Evolutionary conservation across 2,113 vertebrate species (phyloP).

Genomic region (Electrona antarctica): DNA sequence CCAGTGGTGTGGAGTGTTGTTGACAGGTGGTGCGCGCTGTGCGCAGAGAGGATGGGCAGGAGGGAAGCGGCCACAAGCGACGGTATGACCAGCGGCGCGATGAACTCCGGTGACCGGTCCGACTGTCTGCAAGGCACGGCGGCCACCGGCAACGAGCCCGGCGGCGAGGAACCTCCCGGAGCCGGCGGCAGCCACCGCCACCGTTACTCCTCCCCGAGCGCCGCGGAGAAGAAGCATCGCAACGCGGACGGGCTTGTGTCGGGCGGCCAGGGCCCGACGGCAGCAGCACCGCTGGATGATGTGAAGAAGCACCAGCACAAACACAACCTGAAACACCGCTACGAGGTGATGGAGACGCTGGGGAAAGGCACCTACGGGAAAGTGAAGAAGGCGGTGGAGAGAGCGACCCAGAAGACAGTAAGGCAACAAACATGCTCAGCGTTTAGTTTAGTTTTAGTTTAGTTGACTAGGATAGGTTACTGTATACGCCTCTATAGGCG

Average conservation of each 20-base stretch:
- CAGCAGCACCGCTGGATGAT: constrained; percentile 43
- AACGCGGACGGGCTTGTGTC: constrained; percentile 8
- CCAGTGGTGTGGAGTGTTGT: background rate
- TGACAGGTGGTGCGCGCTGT: constrained; percentile 48
- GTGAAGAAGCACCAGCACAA: constrained; percentile 84
- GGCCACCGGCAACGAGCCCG: constrained; percentile 34
- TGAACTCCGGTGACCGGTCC: constrained; percentile 59
- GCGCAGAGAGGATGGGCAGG: constrained; percentile 67
- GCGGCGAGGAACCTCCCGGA: constrained; percentile 22
- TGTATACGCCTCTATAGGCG: background rate
- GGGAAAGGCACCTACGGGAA: constrained; percentile 83
- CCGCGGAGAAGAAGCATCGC: constrained; percentile 22
- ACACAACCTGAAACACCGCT: constrained; percentile 82
- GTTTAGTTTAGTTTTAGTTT: background rate
- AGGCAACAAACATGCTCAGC: constrained; percentile 33
- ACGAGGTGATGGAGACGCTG: constrained; percentile 81
- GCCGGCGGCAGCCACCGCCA: background rate
- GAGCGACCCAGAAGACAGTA: constrained; percentile 73
- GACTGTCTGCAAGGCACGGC: constrained; percentile 61
- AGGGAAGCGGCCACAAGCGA: constrained; percentile 62
- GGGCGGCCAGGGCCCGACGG: background rate
- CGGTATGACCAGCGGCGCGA: constrained; percentile 29
- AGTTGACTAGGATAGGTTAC: background rate
- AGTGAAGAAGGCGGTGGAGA: constrained; percentile 82
- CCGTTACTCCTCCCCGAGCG: background rate